phyloP scores from a whole-genome alignment of 2,113 vertebrate genomes.

The Pipra filicauda region DNA sequence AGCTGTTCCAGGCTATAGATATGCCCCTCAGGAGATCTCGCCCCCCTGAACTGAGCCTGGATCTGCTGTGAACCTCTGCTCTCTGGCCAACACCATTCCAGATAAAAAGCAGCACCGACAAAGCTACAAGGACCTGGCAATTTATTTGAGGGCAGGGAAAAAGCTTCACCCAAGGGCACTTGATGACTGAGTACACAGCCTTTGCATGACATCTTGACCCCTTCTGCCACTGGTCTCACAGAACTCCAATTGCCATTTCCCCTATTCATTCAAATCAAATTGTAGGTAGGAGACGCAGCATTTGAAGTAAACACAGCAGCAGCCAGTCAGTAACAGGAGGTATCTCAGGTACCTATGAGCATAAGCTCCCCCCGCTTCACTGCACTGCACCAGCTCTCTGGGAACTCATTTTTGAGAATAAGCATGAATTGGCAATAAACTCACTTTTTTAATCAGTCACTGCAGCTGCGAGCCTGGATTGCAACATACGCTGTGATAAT shows the following conservation, averaged over 20 bases:
- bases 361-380: fast-evolving
- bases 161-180: background rate
- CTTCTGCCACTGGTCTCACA: background rate
- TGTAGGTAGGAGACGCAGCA: too few species aligned
- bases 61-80: conserved; percentile 60
- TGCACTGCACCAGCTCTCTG: background rate
- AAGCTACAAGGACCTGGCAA: fast-evolving
- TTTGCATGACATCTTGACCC: background rate
- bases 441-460: background rate
- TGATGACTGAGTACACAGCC: background rate
- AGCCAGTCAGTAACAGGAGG: background rate
- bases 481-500: background rate
- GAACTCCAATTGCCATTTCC: background rate
- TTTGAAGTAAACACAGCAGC: background rate
- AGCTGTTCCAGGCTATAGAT: background rate
- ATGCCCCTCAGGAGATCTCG: background rate
- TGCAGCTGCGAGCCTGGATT: background rate
- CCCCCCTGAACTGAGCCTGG: background rate
- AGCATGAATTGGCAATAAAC: background rate
- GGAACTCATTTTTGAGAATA: background rate
- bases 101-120: background rate
- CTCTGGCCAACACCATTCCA: background rate
- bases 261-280: fast-evolving
- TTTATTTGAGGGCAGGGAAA: background rate
- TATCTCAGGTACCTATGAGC: background rate